Evolutionary conservation across 2,113 vertebrate species (phyloP), one percentile per base, ranked within the genome.

Genomic region (Fregetta grallaria): DNA sequence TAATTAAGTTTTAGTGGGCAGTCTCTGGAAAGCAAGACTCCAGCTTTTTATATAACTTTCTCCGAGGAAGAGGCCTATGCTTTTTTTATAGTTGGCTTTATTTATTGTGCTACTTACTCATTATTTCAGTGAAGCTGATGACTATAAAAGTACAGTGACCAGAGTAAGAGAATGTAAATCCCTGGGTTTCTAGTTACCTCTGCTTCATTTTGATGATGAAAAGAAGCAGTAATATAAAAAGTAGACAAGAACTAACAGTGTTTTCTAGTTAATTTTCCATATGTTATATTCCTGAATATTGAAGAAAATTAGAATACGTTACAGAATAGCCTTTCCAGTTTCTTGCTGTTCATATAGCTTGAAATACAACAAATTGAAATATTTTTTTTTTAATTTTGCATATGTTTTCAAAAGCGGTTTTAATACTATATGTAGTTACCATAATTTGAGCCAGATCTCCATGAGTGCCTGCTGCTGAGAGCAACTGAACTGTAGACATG

Each of bases 1-100:
- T 75, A 66, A 88, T 92, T 86, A 88, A 92, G 83, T 92, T 96
- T 92, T 74, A 86, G 75, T 74, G 65, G 79, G 36, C 74, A 81
- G 72, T 38, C 47, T 74, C 67, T 94, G 93, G 81, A 92, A 95
- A 92, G 82, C 40, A 86, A 67, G 72, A 26, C 47, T 90, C 11
- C 34, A 63, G 66, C 26, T 82, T 91, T 81, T 77, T 53, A 36
- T 61, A 10, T 42, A 70, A 66, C n/a, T 86, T 90, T 42, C 47
- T 58, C 50, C 2, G 11, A 79, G 36, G 63, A 86, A 76, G 23
- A 80, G 17, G 20, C 32, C 72, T 58, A 14, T 74, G 32, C 42
- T 94, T 68, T 73, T 73, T 95, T 97, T 95, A 67, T 61, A 71
- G 32, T 75, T 94, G 55, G 9, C 45, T 88, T 79, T 94, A 45